Evolutionary conservation across 2,113 vertebrate species (phyloP), one percentile per base, ranked within the genome.

Genomic region (Redunca redunca): DNA sequence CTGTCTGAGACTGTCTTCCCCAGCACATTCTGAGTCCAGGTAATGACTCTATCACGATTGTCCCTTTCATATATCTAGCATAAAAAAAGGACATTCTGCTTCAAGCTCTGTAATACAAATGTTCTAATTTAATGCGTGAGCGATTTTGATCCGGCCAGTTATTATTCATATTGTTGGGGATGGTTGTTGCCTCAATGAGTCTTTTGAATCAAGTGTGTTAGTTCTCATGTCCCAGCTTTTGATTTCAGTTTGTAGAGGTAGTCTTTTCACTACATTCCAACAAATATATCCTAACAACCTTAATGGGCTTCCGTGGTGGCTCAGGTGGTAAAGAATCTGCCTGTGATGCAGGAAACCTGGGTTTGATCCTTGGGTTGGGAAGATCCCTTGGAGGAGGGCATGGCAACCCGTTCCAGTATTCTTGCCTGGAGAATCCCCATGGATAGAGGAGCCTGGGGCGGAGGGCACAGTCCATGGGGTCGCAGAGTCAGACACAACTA

Each of bases 61-160:
- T 98, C 86, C 94, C 93, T 98, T 98, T 98, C 98, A 98, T 96
- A 98, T 98, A 98, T 98, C 96, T 80, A 98, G 87, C 98, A 98
- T 97, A 5, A 95, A 97, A 98, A 98, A 98, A 98, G 91, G 97
- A 93, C 98, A 98, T 97, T 97, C 67, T 98, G 98, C 98, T 98
- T 98, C 96, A 98, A 99, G 98, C 98, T 98, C 97, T 98, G 97
- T 98, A 98, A 98, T 99, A 98, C 98, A 99, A 99, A 98, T 99
- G 98, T 99, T 98, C 98, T 98, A 98, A 99, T 99, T 99, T 99
- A 98, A 99, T 98, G 99, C 98, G 50, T 99, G 98, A 99, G 97
- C 97, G 98, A 98, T 98, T 99, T 98, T 99, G 98, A 99, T 99
- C 99, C 53, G 91, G 96, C 97, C 99, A 98, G 98, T 99, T 99